Percentiles rank a stretch among this genome's conserved stretches.
phyloP scores from a whole-genome alignment of 1,140 invertebrate genomes.

The Drosophila erecta region DNA sequence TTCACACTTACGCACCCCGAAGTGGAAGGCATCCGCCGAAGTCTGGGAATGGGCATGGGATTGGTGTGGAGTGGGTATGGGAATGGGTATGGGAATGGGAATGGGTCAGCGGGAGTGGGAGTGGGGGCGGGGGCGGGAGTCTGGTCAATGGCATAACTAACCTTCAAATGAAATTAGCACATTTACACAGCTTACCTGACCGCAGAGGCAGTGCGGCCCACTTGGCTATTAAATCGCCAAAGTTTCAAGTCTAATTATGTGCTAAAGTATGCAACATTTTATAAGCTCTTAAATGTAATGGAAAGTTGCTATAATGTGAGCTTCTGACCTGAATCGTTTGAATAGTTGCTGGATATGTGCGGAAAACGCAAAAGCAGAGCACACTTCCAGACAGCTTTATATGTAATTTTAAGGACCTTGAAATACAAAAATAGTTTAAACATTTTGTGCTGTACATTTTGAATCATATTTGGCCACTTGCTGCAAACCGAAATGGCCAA shows the following conservation, averaged over 20 bases:
- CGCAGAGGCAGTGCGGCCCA: slow-evolving; percentile 27
- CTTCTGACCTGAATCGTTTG: too few species aligned
- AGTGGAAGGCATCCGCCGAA: slow-evolving; percentile 61
- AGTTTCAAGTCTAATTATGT: neutral
- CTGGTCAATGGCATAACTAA: slow-evolving; percentile 77
- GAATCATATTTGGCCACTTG: neutral
- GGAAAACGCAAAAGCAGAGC: too few species aligned
- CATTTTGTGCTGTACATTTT: too few species aligned
- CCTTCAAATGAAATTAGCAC: slow-evolving; percentile 81
- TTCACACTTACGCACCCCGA: slow-evolving; percentile 77
- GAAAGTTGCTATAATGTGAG: too few species aligned
- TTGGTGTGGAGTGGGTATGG: slow-evolving; percentile 1
- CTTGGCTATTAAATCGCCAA: slow-evolving; percentile 2
- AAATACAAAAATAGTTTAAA: too few species aligned
- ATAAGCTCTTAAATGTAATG: neutral
- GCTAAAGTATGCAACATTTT: neutral
- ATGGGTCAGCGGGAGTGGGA: slow-evolving; percentile 3
- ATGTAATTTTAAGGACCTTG: too few species aligned
- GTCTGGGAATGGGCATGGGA: slow-evolving; percentile 27
- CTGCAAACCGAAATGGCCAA: slow-evolving; percentile 6
- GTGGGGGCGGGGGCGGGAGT: neutral
- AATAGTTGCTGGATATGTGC: too few species aligned
- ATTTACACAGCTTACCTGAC: slow-evolving; percentile 75
- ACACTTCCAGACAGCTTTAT: too few species aligned
- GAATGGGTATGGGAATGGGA: slow-evolving; percentile 1